These are phyloP conservation scores for Antechinus flavipes DNA, from an alignment of 2,113 vertebrate genomes.

Conservation along the genomic window DNA sequence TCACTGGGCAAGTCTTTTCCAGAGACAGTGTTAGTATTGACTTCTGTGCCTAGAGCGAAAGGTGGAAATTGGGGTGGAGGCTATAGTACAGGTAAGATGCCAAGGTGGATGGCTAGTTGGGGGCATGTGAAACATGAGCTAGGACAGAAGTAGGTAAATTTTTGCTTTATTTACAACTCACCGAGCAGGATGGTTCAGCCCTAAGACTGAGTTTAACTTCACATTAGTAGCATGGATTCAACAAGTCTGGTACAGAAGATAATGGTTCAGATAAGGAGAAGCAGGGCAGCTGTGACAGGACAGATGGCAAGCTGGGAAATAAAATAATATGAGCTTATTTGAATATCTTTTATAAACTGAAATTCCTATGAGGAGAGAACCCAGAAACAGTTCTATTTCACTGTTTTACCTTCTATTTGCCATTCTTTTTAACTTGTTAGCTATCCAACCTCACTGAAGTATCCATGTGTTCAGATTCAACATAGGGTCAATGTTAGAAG, in stretches of 20 bases:
- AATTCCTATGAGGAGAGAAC: not conserved
- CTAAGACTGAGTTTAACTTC: not conserved
- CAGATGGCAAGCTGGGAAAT: not conserved
- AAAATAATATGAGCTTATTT: slow-evolving; percentile 31
- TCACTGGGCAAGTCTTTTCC: not conserved
- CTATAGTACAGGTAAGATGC: not conserved
- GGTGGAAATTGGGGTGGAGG: not conserved
- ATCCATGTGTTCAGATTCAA: slow-evolving; percentile 38
- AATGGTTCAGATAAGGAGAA: not conserved
- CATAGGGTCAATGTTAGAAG: slow-evolving; percentile 17
- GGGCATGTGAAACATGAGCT: not conserved
- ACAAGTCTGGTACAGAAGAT: not conserved
- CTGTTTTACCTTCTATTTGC: not conserved
- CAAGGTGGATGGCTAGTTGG: not conserved
- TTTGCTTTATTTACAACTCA: not conserved
- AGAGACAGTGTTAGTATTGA: not conserved
- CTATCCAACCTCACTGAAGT: not conserved
- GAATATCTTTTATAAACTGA: slow-evolving; percentile 1
- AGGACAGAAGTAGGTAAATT: not conserved
- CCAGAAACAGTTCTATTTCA: not conserved
- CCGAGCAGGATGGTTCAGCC: not conserved
- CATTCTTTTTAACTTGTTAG: not conserved
- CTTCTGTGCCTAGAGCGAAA: not conserved
- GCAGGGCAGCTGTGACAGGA: not conserved
- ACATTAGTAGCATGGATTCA: not conserved